Base-by-base conservation (phyloP, 1,140 invertebrate species). In the Drosophila simulans region DNA sequence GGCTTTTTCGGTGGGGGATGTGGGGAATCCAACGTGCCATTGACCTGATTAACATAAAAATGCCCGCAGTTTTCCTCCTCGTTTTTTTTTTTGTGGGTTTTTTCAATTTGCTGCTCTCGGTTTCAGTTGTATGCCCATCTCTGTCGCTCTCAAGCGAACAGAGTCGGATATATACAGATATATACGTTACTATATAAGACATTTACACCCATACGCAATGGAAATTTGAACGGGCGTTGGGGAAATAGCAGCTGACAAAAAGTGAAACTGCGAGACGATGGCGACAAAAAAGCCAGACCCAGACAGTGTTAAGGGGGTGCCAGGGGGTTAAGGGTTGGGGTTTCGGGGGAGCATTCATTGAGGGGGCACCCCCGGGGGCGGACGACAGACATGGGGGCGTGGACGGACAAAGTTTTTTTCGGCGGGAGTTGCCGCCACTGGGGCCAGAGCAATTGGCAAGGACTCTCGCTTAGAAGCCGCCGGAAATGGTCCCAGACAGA, bases 31-130 rank as follows among this genome's bases (percentile, higher is more conserved):
- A 74, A 60, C 59, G 75, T 77, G 76, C 79, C 84, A 88, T 68
- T 88, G 84, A 88, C 83, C 83, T 89, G 83, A 88, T 88, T 88
- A 88, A 73, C 83, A 80, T 80, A 84, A 84, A 78, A 78, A 49
- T 64, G 71, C 80, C 80, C 80, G 84, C 72, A 83, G 68, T 88
- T 88, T 83, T 79, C 12, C 37, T 42, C 52, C 51, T 45, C 51
- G 35, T 42, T 48, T 54, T 57, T 68, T 49, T 48, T 43, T 27
- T 49, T 27, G 43, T 57, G n/a, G 58, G 22, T 35, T 65, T 80
- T 74, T 59, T 58, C 74, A 70, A 70, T 78, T 77, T 77, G 57
- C 73, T 53, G 71, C 72, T 75, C 71, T 75, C 60, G 34, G 40
- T 75, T 65, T 64, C 72, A 75, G 53, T 73, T 63, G 51, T 48